phyloP scores from a whole-genome alignment of 2,797 vertebrate genomes.

The Pyrocephalus nanus region DNA sequence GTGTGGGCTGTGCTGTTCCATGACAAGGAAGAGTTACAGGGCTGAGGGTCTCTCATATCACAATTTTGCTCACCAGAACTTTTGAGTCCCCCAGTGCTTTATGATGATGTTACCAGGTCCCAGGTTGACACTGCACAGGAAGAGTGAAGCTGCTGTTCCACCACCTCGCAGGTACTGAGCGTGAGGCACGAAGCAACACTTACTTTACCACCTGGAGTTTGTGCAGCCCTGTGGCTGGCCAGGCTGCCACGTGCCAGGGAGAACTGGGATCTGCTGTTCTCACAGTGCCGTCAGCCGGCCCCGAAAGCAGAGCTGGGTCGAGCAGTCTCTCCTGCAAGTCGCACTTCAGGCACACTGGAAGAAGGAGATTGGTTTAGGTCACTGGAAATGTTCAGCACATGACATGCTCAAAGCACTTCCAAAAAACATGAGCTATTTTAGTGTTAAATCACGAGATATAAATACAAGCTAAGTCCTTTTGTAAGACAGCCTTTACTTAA shows the following conservation, averaged over 20 bases:
- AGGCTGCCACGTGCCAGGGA: conserved; percentile 72
- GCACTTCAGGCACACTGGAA: conserved; percentile 89
- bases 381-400: background rate
- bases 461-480: background rate
- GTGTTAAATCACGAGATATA: background rate
- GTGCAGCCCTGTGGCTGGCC: conserved; percentile 66
- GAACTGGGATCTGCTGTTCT: conserved; percentile 76
- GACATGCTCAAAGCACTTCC: background rate
- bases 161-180: background rate
- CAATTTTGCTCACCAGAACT: background rate
- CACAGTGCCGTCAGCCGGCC: conserved; percentile 30
- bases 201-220: conserved; percentile 86
- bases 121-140: background rate
- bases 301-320: conserved; percentile 83
- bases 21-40: background rate
- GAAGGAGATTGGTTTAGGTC: background rate
- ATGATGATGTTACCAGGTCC: background rate
- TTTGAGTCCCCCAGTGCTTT: background rate
- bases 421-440: background rate
- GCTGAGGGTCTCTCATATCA: background rate
- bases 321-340: conserved; percentile 91
- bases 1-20: background rate
- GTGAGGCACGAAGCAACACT: background rate
- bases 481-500: background rate
- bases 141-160: background rate